Conservation (phyloP, 2,888 invertebrate species). For the Ecdyonurus torrentis region DNA sequence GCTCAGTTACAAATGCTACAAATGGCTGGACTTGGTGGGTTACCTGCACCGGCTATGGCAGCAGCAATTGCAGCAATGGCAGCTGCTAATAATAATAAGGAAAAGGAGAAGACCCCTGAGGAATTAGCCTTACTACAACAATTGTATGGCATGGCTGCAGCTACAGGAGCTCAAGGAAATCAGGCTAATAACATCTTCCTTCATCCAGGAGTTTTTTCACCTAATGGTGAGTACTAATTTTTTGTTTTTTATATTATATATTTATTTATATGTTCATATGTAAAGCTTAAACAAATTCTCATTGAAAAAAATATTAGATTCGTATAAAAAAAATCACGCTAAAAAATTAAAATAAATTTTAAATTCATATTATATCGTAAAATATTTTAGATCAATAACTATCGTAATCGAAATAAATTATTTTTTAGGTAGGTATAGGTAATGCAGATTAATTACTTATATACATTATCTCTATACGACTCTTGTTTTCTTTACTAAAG, state of each 20-base stretch:
- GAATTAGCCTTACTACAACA: conserved; percentile 39
- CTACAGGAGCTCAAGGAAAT: conserved; percentile 22
- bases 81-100: conserved; percentile 5
- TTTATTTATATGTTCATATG: too few species aligned
- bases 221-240: conserved; percentile 30
- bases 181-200: conserved; percentile 31
- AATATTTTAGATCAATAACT: too few species aligned
- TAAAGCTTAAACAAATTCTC: too few species aligned
- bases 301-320: neutral
- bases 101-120: conserved; percentile 20
- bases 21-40: conserved; percentile 24
- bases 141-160: conserved; percentile 28
- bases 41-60: conserved; percentile 10
- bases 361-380: too few species aligned
- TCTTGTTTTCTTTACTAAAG: too few species aligned
- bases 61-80: conserved; percentile 11
- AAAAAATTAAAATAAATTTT: too few species aligned
- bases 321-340: too few species aligned
- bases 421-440: too few species aligned
- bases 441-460: too few species aligned
- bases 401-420: too few species aligned
- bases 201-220: conserved; percentile 39
- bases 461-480: too few species aligned
- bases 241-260: neutral
- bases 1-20: conserved; percentile 25